phyloP scores from a whole-genome alignment of 1,140 invertebrate species.

The Lineus longissimus region DNA sequence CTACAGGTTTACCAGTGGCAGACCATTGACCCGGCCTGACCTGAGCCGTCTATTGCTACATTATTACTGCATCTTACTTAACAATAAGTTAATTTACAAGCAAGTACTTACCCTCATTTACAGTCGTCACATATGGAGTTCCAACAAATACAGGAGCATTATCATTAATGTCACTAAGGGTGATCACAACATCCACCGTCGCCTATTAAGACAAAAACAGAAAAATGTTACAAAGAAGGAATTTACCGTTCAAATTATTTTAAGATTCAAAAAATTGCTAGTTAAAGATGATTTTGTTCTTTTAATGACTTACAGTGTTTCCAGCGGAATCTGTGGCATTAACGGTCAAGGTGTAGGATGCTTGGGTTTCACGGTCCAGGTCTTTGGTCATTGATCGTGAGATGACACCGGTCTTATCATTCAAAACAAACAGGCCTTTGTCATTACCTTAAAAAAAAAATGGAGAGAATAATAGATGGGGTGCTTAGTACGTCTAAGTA shows the following conservation, averaged over 20 bases:
- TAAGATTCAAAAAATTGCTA: too few relatives aligned
- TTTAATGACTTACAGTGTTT: neutral
- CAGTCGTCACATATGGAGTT: neutral
- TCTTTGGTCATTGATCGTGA: neutral
- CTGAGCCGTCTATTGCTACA: too few relatives aligned
- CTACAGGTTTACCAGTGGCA: too few relatives aligned
- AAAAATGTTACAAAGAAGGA: neutral
- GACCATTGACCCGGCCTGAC: too few relatives aligned
- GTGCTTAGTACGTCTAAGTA: too few relatives aligned
- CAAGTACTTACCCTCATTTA: neutral
- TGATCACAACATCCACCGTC: neutral
- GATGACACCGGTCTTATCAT: neutral
- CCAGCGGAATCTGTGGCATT: neutral
- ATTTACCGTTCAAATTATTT: neutral
- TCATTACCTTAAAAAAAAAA: constrained; percentile 2
- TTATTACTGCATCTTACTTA: too few relatives aligned
- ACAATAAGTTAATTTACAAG: too few relatives aligned
- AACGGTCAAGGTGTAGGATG: neutral
- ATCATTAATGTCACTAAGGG: neutral
- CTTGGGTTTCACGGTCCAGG: neutral
- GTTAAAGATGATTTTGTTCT: neutral
- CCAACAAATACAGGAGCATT: neutral
- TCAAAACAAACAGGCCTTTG: neutral
- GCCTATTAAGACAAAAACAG: too few relatives aligned
- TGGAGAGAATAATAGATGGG: neutral